A percentile compares a stretch with the other conserved stretches of the same genome.
These are phyloP conservation scores for Dynastes hyllus DNA, from an alignment of 2,888 invertebrate species.

Conservation along the genomic window DNA sequence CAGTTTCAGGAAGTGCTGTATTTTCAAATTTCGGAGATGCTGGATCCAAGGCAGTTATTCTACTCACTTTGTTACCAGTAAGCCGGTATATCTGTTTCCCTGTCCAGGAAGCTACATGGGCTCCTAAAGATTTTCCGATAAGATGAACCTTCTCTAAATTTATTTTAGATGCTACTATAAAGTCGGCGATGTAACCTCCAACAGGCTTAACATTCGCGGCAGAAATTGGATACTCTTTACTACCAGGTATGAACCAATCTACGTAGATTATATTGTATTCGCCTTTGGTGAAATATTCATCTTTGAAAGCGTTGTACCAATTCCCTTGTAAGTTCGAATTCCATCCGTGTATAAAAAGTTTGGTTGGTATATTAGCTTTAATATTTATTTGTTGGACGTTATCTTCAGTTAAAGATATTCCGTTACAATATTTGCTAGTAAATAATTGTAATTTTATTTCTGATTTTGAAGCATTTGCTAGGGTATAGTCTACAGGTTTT, in stretches of 20 bases:
- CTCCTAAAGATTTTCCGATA: conserved; percentile 70
- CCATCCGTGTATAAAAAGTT: conserved; percentile 73
- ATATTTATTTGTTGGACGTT: conserved; percentile 51
- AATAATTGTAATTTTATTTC: conserved; percentile 61
- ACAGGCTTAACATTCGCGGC: conserved; percentile 71
- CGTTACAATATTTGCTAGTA: conserved; percentile 53
- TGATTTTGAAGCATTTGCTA: conserved; percentile 57
- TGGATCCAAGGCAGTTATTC: conserved; percentile 72
- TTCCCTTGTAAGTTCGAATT: conserved; percentile 69
- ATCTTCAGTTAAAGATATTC: conserved; percentile 57
- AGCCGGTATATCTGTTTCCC: conserved; percentile 59
- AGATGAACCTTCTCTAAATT: conserved; percentile 68
- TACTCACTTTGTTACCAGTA: conserved; percentile 66
- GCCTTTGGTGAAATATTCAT: conserved; percentile 67
- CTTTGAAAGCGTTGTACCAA: conserved; percentile 68
- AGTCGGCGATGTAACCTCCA: conserved; percentile 69
- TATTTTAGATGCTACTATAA: conserved; percentile 64
- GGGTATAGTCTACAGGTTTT: conserved; percentile 59
- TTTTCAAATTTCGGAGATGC: conserved; percentile 68
- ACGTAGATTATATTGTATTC: conserved; percentile 71
- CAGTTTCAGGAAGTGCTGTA: conserved; percentile 60
- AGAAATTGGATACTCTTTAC: conserved; percentile 64
- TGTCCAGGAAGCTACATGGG: conserved; percentile 67
- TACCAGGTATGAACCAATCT: conserved; percentile 68
- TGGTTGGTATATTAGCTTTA: conserved; percentile 64